Evolutionary conservation across 2,888 invertebrate genomes (phyloP).

Genomic region (Lasioglossum leucozonium): DNA sequence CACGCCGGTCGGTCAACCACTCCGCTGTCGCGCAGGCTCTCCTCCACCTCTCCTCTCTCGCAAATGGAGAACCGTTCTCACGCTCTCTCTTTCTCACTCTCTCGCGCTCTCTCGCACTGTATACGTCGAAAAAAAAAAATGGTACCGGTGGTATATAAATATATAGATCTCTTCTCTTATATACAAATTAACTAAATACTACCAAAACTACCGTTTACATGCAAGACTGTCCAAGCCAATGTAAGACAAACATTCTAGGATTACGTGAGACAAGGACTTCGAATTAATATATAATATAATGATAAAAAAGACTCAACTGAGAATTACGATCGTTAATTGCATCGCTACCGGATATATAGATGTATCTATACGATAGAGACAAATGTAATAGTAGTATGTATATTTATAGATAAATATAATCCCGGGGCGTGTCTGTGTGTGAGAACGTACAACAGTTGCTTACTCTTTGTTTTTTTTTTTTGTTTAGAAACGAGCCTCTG

Average conservation of each 20-base stretch:
- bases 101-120: slow-evolving; percentile 34
- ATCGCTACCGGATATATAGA: slow-evolving; percentile 54
- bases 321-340: slow-evolving; percentile 68
- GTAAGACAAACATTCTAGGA: slow-evolving; percentile 75
- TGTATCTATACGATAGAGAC: slow-evolving; percentile 21
- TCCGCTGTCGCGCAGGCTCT: slow-evolving; percentile 7
- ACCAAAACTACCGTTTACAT: slow-evolving; percentile 74
- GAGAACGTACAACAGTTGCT: slow-evolving; percentile 9
- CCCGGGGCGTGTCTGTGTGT: slow-evolving; percentile 38
- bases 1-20: slow-evolving; percentile 9
- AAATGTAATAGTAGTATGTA: slow-evolving; percentile 6
- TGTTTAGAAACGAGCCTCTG: slow-evolving; percentile 59
- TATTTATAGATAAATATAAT: neutral
- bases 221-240: slow-evolving; percentile 75
- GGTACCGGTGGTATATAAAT: slow-evolving; percentile 41
- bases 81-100: neutral
- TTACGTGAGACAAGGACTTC: slow-evolving; percentile 74
- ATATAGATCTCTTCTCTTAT: slow-evolving; percentile 62
- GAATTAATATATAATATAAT: slow-evolving; percentile 56
- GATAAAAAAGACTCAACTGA: slow-evolving; percentile 51
- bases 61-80: neutral
- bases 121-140: slow-evolving; percentile 24
- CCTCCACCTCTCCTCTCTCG: neutral
- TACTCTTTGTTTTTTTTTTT: neutral
- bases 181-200: slow-evolving; percentile 71